These are phyloP conservation scores for Corydoras sp. DNA, from an alignment of 2,113 vertebrate species.

Conservation along the genomic window DNA sequence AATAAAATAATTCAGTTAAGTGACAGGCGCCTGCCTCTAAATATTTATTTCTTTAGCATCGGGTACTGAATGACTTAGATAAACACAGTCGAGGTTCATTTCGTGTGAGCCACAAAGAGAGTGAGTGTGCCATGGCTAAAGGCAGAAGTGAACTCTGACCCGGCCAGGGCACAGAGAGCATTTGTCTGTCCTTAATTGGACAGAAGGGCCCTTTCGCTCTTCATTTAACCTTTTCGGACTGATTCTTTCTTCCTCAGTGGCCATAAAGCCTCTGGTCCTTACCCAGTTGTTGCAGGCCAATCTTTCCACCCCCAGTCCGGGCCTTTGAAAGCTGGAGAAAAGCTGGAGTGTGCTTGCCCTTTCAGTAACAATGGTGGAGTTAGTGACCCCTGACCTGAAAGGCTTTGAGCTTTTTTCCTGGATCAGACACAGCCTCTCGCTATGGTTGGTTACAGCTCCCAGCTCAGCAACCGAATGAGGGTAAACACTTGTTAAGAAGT, in stretches of 20 bases:
- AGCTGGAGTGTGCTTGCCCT: conserved; percentile 73
- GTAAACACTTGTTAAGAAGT: conserved; percentile 70
- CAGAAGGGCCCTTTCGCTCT: conserved; percentile 70
- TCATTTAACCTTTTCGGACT: conserved; percentile 72
- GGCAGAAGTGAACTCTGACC: conserved; percentile 64
- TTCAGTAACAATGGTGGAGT: conserved; percentile 68
- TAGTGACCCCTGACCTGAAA: conserved; percentile 65
- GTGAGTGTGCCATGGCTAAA: conserved; percentile 64
- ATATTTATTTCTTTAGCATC: conserved; percentile 69
- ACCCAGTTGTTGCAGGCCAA: conserved; percentile 68
- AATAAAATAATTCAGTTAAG: conserved; percentile 69
- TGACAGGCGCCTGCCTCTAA: conserved; percentile 56
- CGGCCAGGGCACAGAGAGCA: conserved; percentile 55
- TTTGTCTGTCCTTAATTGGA: conserved; percentile 71
- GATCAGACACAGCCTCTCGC: conserved; percentile 66
- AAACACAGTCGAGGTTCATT: conserved; percentile 66
- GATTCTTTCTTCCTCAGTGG: conserved; percentile 55
- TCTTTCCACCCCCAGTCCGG: conserved; percentile 63
- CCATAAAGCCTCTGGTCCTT: conserved; percentile 65
- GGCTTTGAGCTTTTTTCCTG: conserved; percentile 62
- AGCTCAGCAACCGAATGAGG: conserved; percentile 64
- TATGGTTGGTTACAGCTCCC: conserved; percentile 68
- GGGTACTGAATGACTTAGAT: conserved; percentile 65
- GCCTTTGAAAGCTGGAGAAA: conserved; percentile 66
- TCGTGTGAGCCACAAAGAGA: conserved; percentile 62